Evolutionary conservation across 2,888 invertebrate species (phyloP).

Genomic region (Ernsta delagoae): DNA sequence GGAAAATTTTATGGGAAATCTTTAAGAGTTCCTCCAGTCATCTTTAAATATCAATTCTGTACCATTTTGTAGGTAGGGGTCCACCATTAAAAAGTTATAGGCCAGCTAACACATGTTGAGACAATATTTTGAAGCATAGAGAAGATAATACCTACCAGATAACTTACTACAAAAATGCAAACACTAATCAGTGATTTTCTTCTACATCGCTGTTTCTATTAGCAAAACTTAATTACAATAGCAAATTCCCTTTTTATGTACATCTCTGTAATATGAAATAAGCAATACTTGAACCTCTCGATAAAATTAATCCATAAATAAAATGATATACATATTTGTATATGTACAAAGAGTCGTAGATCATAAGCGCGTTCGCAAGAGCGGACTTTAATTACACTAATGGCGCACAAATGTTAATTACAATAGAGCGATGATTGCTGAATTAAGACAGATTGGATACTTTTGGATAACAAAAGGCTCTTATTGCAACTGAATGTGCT

Average conservation of each 20-base stretch:
- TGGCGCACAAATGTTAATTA: constrained; percentile 30
- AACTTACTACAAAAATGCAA: no score
- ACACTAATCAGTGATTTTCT: no score
- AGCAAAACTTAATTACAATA: background rate
- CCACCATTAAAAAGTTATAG: background rate
- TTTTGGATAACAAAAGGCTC: background rate
- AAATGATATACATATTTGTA: no score
- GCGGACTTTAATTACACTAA: constrained; percentile 30
- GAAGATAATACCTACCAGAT: background rate
- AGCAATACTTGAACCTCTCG: background rate
- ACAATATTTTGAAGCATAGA: background rate
- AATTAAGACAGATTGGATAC: constrained; percentile 21
- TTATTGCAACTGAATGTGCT: background rate
- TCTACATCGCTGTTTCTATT: no score
- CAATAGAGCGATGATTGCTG: constrained; percentile 23
- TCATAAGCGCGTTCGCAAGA: constrained; percentile 17
- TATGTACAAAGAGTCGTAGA: constrained; percentile 17
- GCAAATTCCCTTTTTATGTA: background rate
- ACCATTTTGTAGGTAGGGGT: background rate
- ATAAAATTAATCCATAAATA: constrained; percentile 4
- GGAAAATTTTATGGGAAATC: constrained; percentile 24
- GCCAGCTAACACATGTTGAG: background rate
- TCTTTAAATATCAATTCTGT: constrained; percentile 6
- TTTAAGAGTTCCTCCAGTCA: background rate
- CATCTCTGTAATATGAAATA: background rate